Conservation (phyloP, 2,113 vertebrate genomes). For the Aptenodytes forsteri region DNA sequence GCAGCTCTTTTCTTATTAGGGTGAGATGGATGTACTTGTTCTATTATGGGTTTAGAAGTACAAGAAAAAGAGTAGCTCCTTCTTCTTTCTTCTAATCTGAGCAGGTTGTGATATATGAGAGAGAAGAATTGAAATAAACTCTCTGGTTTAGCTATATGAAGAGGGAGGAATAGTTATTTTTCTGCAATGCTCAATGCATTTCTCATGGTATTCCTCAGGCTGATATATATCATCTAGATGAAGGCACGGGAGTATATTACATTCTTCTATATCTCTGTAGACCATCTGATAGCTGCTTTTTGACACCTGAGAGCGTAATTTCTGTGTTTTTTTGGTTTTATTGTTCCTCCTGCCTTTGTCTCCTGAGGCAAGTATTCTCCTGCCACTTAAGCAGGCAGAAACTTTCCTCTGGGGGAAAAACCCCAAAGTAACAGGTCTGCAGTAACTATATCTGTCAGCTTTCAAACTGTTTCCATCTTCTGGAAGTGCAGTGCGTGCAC, state of each 20-base stretch:
- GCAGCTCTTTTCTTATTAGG: neutral
- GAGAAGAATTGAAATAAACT: neutral
- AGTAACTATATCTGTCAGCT: neutral
- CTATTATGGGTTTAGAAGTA: neutral
- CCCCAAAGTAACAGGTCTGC: neutral
- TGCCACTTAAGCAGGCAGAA: neutral
- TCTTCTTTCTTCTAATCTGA: neutral
- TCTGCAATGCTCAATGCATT: neutral
- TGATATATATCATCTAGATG: neutral
- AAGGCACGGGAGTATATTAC: neutral
- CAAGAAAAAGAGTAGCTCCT: neutral
- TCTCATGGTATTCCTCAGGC: neutral
- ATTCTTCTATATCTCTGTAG: neutral
- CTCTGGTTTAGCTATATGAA: neutral
- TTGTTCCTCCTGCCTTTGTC: neutral
- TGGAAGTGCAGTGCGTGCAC: neutral
- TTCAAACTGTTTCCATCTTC: neutral
- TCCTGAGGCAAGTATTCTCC: neutral
- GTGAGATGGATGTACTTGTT: neutral
- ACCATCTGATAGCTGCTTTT: neutral
- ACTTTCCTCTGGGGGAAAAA: neutral
- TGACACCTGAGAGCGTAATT: neutral
- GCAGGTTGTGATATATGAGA: neutral
- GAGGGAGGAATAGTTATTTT: neutral
- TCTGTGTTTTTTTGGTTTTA: neutral